These are phyloP conservation scores for Agapornis canus DNA, from an alignment of 2,797 vertebrate species.

Conservation along the genomic window DNA sequence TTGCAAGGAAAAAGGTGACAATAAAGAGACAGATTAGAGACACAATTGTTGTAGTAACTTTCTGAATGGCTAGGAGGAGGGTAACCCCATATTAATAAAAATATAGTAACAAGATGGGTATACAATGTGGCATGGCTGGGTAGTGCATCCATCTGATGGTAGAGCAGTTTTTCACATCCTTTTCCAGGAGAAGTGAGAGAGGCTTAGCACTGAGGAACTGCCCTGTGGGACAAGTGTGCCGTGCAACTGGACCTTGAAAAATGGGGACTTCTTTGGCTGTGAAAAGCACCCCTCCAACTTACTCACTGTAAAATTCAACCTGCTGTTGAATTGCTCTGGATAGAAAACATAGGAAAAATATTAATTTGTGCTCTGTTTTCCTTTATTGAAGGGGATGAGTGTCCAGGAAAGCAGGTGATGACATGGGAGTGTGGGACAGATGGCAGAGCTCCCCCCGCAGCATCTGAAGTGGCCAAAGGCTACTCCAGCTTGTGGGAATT, in stretches of 20 bases:
- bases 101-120: background rate
- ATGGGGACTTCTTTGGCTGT: background rate
- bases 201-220: background rate
- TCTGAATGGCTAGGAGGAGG: background rate
- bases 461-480: background rate
- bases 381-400: background rate
- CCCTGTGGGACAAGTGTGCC: background rate
- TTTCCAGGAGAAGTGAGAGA: background rate
- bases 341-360: background rate
- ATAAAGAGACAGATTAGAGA: background rate
- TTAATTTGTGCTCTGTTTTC: background rate
- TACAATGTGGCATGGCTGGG: background rate
- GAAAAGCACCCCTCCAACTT: background rate
- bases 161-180: background rate
- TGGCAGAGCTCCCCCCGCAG: background rate
- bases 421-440: accelerated
- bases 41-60: background rate
- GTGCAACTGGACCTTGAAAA: background rate
- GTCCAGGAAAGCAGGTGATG: background rate
- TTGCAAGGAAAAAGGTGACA: background rate
- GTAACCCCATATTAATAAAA: background rate
- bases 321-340: background rate
- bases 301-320: background rate
- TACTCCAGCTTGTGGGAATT: background rate
- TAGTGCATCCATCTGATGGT: background rate